phyloP scores from a whole-genome alignment of 1,140 invertebrate species.

The Chrysopa pallens region DNA sequence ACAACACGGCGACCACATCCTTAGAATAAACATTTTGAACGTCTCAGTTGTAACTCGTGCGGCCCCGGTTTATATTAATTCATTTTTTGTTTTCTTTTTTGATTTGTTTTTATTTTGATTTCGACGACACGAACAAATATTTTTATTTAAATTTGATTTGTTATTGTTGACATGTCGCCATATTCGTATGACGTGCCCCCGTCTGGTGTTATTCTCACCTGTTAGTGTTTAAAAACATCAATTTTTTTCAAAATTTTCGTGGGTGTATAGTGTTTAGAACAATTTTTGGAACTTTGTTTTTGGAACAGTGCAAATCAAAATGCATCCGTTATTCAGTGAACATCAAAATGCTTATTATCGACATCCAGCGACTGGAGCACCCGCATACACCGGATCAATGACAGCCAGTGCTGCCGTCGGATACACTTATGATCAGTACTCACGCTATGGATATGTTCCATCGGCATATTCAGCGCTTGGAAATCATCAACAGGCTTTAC shows the following conservation, averaged over 20 bases:
- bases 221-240: not conserved
- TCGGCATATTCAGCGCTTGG: slow-evolving; percentile 24
- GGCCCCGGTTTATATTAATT: not conserved
- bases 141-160: not conserved
- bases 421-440: slow-evolving; percentile 54
- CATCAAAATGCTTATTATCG: slow-evolving; percentile 58
- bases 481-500: slow-evolving; percentile 50
- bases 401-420: slow-evolving; percentile 27
- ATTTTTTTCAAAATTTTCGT: not conserved
- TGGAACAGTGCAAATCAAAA: slow-evolving; percentile 15
- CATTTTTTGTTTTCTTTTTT: not conserved
- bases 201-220: not conserved
- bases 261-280: too few species aligned
- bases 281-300: too few species aligned
- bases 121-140: not conserved
- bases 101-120: not conserved
- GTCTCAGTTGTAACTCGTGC: too few species aligned
- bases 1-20: not conserved
- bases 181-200: not conserved
- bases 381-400: slow-evolving; percentile 18
- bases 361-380: slow-evolving; percentile 13
- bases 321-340: slow-evolving; percentile 75
- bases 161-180: not conserved
- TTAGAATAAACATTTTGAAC: not conserved
- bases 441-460: slow-evolving; percentile 46